Base-by-base conservation (phyloP, 2,888 invertebrate genomes). In the Pseudanteris insignis region DNA sequence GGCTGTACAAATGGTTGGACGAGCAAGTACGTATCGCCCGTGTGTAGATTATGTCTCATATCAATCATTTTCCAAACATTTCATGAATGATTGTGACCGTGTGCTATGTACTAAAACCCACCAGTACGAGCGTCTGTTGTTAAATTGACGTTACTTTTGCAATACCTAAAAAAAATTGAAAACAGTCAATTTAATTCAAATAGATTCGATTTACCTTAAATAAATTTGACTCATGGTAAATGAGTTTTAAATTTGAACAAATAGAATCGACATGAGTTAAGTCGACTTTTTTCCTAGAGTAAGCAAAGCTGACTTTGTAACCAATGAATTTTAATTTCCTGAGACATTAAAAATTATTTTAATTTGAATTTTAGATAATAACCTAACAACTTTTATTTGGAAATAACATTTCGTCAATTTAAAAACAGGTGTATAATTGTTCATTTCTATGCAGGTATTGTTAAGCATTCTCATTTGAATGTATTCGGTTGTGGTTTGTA, bases 1-100 rank as follows among this genome's bases (percentile, higher is more conserved):
- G 84, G 96, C 96, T 86, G 94, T 96, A 85, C 96, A 94, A 88
- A 91, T 94, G 90, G 93, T 94, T 85, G 94, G 95, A 87, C 89
- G 94, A 88, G 92, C 94, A 94, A 95, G 94, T 95, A 94, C 89
- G 94, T 94, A 92, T 84, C 76, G 74, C 74, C 69, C 76, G 79
- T 79, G 83, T 83, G 82, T 79, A 76, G 76, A 75, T 70, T 73
- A 69, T 75, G 70, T 74, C 74, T 74, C 70, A 66, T 72, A 66
- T 74, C 68, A 67, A 70, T 70, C 61, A 67, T 70, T 68, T 65
- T 57, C 58, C 51, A 40, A 32, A 50, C 66, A 14, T 65, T 57
- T 51, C 54, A 63, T 48, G 46, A 48, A 50, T 60, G 48, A 55
- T 46, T 63, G 63, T 63, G 44, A 54, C 51, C 26, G 53, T 26